Conservation (phyloP, 2,888 invertebrate species). For the Aquatica leii region DNA sequence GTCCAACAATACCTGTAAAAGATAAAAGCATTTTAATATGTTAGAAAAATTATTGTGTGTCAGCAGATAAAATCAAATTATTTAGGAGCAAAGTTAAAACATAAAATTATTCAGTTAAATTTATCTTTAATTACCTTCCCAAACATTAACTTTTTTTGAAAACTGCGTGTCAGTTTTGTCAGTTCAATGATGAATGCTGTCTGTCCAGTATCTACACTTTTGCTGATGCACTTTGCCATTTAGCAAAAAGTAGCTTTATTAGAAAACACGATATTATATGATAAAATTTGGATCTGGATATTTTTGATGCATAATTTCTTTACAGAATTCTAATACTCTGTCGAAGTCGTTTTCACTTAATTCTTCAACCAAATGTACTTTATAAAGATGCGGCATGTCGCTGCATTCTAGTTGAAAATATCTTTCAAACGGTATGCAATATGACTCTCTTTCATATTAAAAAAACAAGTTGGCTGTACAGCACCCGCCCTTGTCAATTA, state of each 20-base stretch:
- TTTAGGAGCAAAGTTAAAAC: not conserved
- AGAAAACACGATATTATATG: not conserved
- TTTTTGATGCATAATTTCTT: too few species aligned
- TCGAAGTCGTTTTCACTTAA: not conserved
- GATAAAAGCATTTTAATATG: too few species aligned
- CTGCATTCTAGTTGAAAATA: too few species aligned
- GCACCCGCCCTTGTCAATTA: not conserved
- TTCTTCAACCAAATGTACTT: too few species aligned
- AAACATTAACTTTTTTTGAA: not conserved
- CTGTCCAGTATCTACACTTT: too few species aligned
- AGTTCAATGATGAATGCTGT: not conserved
- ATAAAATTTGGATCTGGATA: too few species aligned
- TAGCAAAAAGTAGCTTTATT: not conserved
- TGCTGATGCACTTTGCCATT: not conserved
- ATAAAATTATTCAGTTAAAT: not conserved
- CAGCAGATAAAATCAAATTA: not conserved
- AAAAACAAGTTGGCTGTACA: not conserved
- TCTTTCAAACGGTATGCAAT: too few species aligned
- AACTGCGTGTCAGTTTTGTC: not conserved
- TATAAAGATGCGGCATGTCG: too few species aligned
- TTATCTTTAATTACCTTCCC: not conserved
- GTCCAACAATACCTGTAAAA: too few species aligned
- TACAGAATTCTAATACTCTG: not conserved
- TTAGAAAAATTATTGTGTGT: not conserved
- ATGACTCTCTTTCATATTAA: too few species aligned